These are phyloP conservation scores for Ctena decussata DNA, from an alignment of 2,888 invertebrate genomes.

Conservation along the genomic window DNA sequence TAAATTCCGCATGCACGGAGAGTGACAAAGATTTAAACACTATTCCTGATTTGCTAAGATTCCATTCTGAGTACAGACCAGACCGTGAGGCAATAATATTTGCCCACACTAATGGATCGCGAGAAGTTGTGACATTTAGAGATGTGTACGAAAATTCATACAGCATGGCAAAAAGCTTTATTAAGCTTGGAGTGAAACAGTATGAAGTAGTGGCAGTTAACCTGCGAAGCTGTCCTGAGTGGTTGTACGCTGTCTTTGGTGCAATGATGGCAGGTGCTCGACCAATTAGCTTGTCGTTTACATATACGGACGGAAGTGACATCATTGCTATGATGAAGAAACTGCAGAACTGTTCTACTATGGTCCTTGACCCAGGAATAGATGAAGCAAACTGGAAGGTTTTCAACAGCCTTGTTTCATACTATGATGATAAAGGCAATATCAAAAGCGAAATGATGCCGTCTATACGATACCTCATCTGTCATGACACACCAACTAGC, in stretches of 20 bases:
- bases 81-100: slow-evolving; percentile 44
- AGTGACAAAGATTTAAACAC: neutral
- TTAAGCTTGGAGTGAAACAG: slow-evolving; percentile 27
- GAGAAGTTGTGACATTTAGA: slow-evolving; percentile 31
- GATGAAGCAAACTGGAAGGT: slow-evolving; percentile 6
- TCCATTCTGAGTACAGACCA: slow-evolving; percentile 18
- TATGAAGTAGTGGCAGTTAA: slow-evolving; percentile 31
- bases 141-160: slow-evolving; percentile 37
- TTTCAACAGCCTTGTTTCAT: neutral
- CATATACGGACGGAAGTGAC: slow-evolving; percentile 55
- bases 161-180: slow-evolving; percentile 18
- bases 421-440: neutral
- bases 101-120: neutral
- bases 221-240: slow-evolving; percentile 48
- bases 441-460: neutral
- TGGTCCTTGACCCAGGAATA: slow-evolving; percentile 6
- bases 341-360: neutral
- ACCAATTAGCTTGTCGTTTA: slow-evolving; percentile 30
- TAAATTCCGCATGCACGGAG: no score
- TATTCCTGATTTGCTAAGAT: slow-evolving; percentile 29
- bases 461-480: neutral
- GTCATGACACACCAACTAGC: neutral
- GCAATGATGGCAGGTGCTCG: slow-evolving; percentile 33
- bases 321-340: slow-evolving; percentile 35
- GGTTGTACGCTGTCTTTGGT: slow-evolving; percentile 39